Conservation (phyloP, 2,797 vertebrate species). For the Danio albolineatus region DNA sequence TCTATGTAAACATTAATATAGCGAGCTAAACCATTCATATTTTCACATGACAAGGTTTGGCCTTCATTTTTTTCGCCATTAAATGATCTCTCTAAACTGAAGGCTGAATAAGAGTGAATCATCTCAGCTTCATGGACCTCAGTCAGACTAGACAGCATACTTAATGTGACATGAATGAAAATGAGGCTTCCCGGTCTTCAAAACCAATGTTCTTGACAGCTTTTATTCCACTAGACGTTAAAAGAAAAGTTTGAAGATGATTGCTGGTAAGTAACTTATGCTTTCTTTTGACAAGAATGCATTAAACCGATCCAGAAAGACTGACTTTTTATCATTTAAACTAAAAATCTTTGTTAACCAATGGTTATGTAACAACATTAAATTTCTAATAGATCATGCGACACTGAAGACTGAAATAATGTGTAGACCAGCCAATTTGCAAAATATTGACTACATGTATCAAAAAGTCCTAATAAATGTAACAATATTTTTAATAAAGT, state of each 20-base stretch:
- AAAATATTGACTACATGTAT: no score
- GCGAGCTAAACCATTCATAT: slow-evolving; percentile 7
- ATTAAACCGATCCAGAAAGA: neutral
- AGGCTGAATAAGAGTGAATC: slow-evolving; percentile 12
- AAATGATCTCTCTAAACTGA: slow-evolving; percentile 12
- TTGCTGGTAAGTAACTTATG: neutral
- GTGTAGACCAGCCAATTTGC: no score
- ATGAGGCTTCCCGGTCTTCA: neutral
- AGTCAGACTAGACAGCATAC: slow-evolving; percentile 1
- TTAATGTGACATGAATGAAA: slow-evolving; percentile 8
- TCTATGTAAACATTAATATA: slow-evolving; percentile 20
- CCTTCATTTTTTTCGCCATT: neutral
- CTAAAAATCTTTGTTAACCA: no score
- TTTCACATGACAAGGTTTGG: neutral
- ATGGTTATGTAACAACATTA: no score
- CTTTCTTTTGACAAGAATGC: neutral
- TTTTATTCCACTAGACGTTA: neutral
- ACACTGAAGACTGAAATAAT: neutral
- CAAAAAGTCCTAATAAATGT: no score
- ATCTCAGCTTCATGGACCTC: neutral
- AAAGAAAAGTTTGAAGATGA: no score
- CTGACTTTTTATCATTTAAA: no score
- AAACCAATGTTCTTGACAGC: neutral
- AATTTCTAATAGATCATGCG: neutral
- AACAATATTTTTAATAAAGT: no score